Percentiles rank a stretch among this genome's conserved stretches.
Conservation (phyloP, 2,797 vertebrate genomes). For the Poeciliopsis presidionis region DNA sequence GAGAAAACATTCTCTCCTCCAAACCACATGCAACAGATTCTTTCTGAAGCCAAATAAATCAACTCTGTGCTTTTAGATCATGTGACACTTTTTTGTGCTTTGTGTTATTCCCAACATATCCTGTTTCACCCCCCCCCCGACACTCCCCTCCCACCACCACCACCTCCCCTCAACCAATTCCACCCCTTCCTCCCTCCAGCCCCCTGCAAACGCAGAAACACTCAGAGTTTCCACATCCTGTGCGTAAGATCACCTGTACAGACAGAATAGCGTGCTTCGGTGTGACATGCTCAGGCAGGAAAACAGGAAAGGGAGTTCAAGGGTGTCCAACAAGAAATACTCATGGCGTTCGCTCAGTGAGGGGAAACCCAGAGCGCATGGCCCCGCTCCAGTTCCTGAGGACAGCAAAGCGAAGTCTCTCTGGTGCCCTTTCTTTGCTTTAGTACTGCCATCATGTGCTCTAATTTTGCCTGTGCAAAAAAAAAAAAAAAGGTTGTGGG, state of each 20-base stretch:
- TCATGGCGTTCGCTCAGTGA: slow-evolving; percentile 60
- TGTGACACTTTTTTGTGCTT: slow-evolving; percentile 78
- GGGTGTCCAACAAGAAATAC: slow-evolving; percentile 75
- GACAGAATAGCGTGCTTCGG: slow-evolving; percentile 73
- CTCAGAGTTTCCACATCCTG: slow-evolving; percentile 81
- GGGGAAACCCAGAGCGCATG: slow-evolving; percentile 74
- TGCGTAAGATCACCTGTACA: slow-evolving; percentile 79
- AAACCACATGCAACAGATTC: slow-evolving; percentile 82
- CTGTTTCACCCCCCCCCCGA: slow-evolving; percentile 52
- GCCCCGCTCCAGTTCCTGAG: slow-evolving; percentile 65
- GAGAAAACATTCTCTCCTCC: slow-evolving; percentile 77
- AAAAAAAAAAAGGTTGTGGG: slow-evolving; percentile 52
- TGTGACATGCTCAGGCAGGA: slow-evolving; percentile 76
- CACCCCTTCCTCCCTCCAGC: slow-evolving; percentile 24
- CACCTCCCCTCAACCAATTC: neutral
- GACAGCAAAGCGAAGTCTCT: slow-evolving; percentile 60
- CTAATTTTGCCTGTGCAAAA: slow-evolving; percentile 59
- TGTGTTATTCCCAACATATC: slow-evolving; percentile 80
- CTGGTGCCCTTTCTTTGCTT: slow-evolving; percentile 45
- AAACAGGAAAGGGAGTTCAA: slow-evolving; percentile 82
- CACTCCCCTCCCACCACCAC: neutral
- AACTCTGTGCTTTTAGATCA: slow-evolving; percentile 76
- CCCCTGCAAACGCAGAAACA: slow-evolving; percentile 42
- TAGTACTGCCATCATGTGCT: slow-evolving; percentile 64
- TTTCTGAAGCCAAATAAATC: slow-evolving; percentile 81